Percentiles rank a stretch among this genome's conserved stretches.
Conservation (phyloP, 2,888 invertebrate genomes). For the Tenthredo distinguenda region DNA sequence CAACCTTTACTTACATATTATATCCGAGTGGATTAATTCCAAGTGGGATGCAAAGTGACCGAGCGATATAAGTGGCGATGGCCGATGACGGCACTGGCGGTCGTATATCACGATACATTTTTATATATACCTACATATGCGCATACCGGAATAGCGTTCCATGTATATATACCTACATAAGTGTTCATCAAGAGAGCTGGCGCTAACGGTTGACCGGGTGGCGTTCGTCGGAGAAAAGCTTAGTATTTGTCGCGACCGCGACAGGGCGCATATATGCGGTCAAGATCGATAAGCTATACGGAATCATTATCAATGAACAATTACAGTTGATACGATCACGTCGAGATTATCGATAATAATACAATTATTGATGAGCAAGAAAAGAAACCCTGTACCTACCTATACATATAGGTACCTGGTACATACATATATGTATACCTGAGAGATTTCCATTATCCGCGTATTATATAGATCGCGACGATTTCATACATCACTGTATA, state of each 20-base stretch:
- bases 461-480: background rate
- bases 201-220: background rate
- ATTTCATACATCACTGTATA: background rate
- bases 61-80: background rate
- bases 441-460: background rate
- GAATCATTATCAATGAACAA: background rate
- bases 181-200: background rate
- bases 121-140: no score
- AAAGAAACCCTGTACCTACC: background rate
- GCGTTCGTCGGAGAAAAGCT: background rate
- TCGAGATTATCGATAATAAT: background rate
- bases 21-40: conserved; percentile 20
- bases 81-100: conserved; percentile 12
- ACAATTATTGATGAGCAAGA: background rate
- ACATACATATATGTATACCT: no score
- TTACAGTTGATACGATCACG: background rate
- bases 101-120: background rate
- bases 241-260: background rate
- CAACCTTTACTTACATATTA: background rate
- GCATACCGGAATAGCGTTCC: background rate
- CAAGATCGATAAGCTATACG: background rate
- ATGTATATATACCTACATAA: background rate
- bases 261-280: background rate
- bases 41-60: conserved; percentile 34
- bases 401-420: no score